Percentiles rank a stretch among this genome's conserved stretches.
Conservation (phyloP, 2,113 vertebrate genomes). For the Anser cygnoides region DNA sequence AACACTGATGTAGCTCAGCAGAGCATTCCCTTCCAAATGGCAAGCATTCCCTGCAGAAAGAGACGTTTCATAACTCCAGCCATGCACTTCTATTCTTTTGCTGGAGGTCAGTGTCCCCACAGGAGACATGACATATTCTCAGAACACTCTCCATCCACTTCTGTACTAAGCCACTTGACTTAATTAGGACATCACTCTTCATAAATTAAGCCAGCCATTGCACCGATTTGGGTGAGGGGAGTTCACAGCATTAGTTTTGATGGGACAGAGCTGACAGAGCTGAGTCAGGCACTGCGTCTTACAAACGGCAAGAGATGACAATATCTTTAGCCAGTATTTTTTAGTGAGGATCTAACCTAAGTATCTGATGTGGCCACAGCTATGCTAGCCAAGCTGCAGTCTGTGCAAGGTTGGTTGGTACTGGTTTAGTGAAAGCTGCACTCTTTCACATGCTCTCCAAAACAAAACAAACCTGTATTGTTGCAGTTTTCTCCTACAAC, state of each 20-base stretch:
- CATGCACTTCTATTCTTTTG: neutral
- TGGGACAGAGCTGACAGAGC: neutral
- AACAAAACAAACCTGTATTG: neutral
- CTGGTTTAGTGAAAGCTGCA: neutral
- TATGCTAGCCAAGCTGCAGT: neutral
- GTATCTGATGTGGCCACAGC: neutral
- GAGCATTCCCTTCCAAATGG: neutral
- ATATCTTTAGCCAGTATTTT: neutral
- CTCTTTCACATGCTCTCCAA: neutral
- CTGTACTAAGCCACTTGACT: neutral
- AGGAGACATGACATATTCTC: neutral
- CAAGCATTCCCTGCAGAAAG: neutral
- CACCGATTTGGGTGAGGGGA: neutral
- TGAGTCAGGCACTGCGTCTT: neutral
- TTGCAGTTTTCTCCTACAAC: neutral
- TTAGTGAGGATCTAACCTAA: neutral
- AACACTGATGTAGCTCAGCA: neutral
- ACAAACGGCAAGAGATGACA: neutral
- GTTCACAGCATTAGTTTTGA: neutral
- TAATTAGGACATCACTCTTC: neutral
- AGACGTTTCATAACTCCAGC: neutral
- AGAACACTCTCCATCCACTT: neutral
- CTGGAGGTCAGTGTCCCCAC: neutral
- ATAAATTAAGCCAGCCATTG: neutral
- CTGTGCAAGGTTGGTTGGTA: neutral